Base-by-base conservation (phyloP, 2,113 vertebrate genomes). In the Dicentrarchus labrax region DNA sequence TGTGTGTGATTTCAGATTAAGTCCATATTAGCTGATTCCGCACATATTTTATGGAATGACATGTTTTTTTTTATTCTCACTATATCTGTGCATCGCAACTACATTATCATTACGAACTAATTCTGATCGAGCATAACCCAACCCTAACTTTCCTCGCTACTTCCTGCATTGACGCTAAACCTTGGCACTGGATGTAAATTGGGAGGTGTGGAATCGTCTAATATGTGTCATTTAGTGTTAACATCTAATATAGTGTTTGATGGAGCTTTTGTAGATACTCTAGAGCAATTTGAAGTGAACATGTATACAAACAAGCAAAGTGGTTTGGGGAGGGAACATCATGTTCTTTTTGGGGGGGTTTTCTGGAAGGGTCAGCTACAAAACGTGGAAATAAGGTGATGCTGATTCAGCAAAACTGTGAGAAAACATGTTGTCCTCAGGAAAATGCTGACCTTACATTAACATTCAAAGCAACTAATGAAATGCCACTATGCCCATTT, bases 401-500 rank as follows among this genome's bases (percentile, higher is more conserved):
- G 57, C 2, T 36, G 8, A 8, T 2, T 5, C 54, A 60, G 57
- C 15, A 60, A 30, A 36, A 15, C 24, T 17, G 24, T 8, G 13
- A 60, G 12, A 24, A 24, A 57, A 56, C n/a, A 22, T 22, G 51
- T 24, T 11, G 51, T 21, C 1, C 54, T 57, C n/a, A 22, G n/a
- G 24, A 5, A 59, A 59, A 48, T 69, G 19, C 50, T 38, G 68
- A 54, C 2, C 47, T 36, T 51, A 19, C 3, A 0, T 72, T 24
- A 7, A 17, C 41, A 30, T 36, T 48, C 8, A 69, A 48, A 38
- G 30, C 1, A 11, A 38, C 17, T 9, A 8, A 60, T 17, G 9
- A n/a, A 17, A 50, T n/a, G 13, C 36, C 0, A 5, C 38, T 1
- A 5, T 2, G 4, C 7, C 38, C 38, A 30, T 7, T 0, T 19